These are phyloP conservation scores for Drosophila guanche DNA, from an alignment of 1,140 invertebrate genomes.

Conservation along the genomic window DNA sequence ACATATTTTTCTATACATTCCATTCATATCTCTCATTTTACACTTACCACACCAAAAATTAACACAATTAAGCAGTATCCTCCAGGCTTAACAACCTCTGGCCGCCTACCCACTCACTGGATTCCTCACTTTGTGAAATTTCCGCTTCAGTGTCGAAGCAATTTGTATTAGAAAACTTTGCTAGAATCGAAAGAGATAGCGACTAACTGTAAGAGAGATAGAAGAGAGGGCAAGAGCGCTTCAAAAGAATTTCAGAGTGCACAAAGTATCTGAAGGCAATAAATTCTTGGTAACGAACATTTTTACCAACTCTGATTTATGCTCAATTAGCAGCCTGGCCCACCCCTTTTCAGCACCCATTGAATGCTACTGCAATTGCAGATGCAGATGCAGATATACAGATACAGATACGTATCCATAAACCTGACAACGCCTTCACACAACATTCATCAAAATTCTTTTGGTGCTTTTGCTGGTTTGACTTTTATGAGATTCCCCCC, in stretches of 20 bases:
- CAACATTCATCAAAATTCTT: conserved; percentile 75
- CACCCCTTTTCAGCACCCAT: not conserved
- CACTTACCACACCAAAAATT: too few relatives aligned
- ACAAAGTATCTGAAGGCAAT: conserved; percentile 62
- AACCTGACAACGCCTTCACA: conserved; percentile 54
- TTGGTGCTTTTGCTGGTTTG: conserved; percentile 61
- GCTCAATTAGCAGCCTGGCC: conserved; percentile 66
- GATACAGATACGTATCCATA: conserved; percentile 44
- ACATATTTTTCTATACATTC: too few relatives aligned
- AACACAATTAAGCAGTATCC: not conserved
- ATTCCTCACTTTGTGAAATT: conserved; percentile 44
- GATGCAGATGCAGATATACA: conserved; percentile 15
- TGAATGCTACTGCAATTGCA: conserved; percentile 8
- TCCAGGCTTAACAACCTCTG: not conserved
- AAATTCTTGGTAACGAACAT: conserved; percentile 64
- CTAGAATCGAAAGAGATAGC: conserved; percentile 24
- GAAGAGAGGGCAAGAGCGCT: not conserved
- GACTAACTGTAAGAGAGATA: not conserved
- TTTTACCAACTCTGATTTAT: conserved; percentile 68
- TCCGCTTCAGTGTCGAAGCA: conserved; percentile 78
- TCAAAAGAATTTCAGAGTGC: conserved; percentile 58
- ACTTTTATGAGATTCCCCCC: conserved; percentile 68
- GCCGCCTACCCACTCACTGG: not conserved
- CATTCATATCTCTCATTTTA: too few relatives aligned
- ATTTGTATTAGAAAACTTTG: conserved; percentile 75